Percentiles rank a stretch among this genome's conserved stretches.
phyloP scores from a whole-genome alignment of 2,888 invertebrate genomes.

The Hetaerina titia region DNA sequence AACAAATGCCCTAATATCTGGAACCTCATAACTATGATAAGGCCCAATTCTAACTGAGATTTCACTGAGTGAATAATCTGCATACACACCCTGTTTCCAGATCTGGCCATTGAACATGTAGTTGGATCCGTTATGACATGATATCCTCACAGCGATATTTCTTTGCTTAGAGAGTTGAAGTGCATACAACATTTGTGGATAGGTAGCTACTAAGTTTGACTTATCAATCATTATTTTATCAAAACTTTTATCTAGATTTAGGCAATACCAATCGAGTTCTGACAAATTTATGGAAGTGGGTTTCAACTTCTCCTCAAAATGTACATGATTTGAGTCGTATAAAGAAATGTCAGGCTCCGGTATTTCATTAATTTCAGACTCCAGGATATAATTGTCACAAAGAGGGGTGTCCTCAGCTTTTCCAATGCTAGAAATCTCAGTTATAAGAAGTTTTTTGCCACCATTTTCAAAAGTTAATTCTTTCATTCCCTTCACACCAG shows the following conservation, averaged over 20 bases:
- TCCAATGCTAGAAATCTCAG: background rate
- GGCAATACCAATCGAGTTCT: background rate
- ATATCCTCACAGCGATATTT: background rate
- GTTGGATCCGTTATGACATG: background rate
- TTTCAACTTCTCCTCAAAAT: background rate
- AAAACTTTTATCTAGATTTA: background rate
- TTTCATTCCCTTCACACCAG: background rate
- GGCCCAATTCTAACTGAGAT: background rate
- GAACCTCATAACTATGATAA: background rate
- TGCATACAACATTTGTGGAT: background rate
- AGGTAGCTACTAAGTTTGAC: background rate
- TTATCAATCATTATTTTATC: background rate
- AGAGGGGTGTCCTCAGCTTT: background rate
- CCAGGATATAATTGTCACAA: background rate
- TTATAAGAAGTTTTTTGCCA: background rate
- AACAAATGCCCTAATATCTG: background rate
- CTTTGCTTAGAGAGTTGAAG: background rate
- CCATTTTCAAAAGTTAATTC: background rate
- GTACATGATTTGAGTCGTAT: background rate
- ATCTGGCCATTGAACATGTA: background rate
- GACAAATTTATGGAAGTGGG: background rate
- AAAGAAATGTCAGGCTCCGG: background rate
- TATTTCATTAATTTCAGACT: constrained; percentile 21
- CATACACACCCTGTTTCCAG: background rate
- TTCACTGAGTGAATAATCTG: background rate